Conservation (phyloP, 2,888 invertebrate genomes). For the Anoncus sp. region DNA sequence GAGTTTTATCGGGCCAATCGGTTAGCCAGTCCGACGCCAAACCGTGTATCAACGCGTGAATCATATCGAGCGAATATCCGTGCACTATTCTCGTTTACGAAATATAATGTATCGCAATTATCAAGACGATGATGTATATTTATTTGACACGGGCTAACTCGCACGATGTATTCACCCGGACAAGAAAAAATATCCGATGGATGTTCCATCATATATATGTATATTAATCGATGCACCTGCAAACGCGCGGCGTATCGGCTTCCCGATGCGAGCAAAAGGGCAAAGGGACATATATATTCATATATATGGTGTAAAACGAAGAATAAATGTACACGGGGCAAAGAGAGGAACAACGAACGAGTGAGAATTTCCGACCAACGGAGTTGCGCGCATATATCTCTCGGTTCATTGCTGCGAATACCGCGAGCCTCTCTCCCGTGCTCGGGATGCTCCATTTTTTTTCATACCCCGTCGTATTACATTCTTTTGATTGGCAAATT, state of each 20-base stretch:
- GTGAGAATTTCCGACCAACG: slow-evolving; percentile 46
- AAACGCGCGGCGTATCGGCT: too few species aligned
- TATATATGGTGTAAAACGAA: not conserved
- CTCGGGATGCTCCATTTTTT: slow-evolving; percentile 9
- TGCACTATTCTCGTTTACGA: too few species aligned
- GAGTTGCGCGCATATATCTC: slow-evolving; percentile 31
- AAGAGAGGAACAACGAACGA: slow-evolving; percentile 12
- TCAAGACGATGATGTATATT: too few species aligned
- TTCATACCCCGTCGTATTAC: slow-evolving; percentile 37
- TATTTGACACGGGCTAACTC: too few species aligned
- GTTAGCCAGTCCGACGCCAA: not conserved
- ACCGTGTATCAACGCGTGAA: too few species aligned
- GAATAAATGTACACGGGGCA: not conserved
- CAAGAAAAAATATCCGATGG: too few species aligned
- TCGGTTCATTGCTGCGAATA: not conserved
- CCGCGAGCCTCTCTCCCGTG: not conserved
- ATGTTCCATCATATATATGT: too few species aligned
- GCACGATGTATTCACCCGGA: too few species aligned
- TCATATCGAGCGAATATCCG: too few species aligned
- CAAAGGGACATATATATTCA: not conserved
- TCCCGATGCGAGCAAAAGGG: too few species aligned
- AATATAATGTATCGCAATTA: too few species aligned
- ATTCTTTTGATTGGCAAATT: slow-evolving; percentile 58
- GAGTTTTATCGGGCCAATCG: slow-evolving; percentile 13
- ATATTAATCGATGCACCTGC: too few species aligned